phyloP scores from a whole-genome alignment of 2,888 invertebrate species.

The Leptopilina syphax region DNA sequence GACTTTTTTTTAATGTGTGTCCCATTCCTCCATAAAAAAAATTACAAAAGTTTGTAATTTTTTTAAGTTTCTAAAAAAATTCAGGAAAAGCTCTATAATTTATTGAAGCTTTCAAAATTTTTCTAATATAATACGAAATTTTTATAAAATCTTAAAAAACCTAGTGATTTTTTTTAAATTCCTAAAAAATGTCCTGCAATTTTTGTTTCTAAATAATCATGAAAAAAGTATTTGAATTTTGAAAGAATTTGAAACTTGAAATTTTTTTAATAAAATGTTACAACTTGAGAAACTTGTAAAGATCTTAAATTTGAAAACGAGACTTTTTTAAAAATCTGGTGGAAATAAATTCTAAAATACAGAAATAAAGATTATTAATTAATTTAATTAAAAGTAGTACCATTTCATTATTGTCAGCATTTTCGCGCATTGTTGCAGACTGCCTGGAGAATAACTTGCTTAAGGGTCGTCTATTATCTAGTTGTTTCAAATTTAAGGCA shows the following conservation, averaged over 20 bases:
- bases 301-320: too few relatives aligned
- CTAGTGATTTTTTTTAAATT: background rate
- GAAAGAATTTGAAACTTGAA: background rate
- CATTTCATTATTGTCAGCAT: slow-evolving; percentile 4
- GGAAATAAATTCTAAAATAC: background rate
- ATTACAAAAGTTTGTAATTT: background rate
- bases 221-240: background rate
- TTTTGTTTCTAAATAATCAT: background rate
- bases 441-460: background rate
- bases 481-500: background rate
- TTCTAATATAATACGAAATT: too few relatives aligned
- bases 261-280: background rate
- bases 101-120: too few relatives aligned
- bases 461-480: background rate
- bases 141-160: too few relatives aligned
- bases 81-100: too few relatives aligned
- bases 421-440: background rate
- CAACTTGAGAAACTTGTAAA: background rate
- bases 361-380: slow-evolving; percentile 3
- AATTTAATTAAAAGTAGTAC: background rate
- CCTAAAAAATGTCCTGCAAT: background rate
- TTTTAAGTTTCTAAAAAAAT: too few relatives aligned
- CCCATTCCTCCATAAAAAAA: too few relatives aligned
- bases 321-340: too few relatives aligned
- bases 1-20: too few relatives aligned